Evolutionary conservation across 2,888 invertebrate species (phyloP).

Genomic region (Carpatolechia fugitivella): DNA sequence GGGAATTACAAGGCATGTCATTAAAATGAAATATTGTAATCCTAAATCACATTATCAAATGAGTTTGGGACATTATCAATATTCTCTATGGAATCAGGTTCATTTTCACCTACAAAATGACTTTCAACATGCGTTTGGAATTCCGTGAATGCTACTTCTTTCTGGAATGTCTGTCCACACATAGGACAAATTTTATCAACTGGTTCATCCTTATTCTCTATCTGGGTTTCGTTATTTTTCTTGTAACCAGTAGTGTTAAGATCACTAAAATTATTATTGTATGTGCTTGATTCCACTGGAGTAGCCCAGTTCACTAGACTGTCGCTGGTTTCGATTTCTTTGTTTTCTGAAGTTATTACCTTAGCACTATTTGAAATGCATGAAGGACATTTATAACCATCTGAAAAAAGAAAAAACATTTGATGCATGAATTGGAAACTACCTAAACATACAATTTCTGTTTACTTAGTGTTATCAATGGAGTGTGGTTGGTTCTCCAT

Average conservation of each 20-base stretch:
- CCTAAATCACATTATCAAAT: constrained; percentile 54
- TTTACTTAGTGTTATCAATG: too few relatives aligned
- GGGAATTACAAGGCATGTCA: background rate
- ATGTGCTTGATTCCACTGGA: constrained; percentile 62
- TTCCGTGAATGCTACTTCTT: constrained; percentile 78
- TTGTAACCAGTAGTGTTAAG: constrained; percentile 51
- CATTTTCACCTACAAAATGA: constrained; percentile 83
- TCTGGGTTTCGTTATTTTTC: constrained; percentile 44
- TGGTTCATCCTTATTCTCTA: constrained; percentile 36
- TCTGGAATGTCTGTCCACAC: constrained; percentile 83
- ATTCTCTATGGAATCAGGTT: constrained; percentile 74
- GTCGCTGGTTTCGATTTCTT: constrained; percentile 72
- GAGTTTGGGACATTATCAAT: constrained; percentile 72
- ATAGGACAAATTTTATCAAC: constrained; percentile 85
- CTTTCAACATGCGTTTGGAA: constrained; percentile 88
- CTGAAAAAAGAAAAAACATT: constrained; percentile 43
- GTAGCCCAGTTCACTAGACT: constrained; percentile 72
- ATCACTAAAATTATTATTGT: constrained; percentile 58
- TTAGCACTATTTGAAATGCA: constrained; percentile 55
- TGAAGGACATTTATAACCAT: constrained; percentile 64
- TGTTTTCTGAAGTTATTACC: constrained; percentile 56
- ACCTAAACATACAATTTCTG: too few relatives aligned
- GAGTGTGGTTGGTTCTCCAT: too few relatives aligned
- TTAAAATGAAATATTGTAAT: background rate
- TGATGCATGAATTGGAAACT: background rate